These are phyloP conservation scores for Crotalus adamanteus DNA, from an alignment of 2,797 vertebrate genomes.

Conservation along the genomic window DNA sequence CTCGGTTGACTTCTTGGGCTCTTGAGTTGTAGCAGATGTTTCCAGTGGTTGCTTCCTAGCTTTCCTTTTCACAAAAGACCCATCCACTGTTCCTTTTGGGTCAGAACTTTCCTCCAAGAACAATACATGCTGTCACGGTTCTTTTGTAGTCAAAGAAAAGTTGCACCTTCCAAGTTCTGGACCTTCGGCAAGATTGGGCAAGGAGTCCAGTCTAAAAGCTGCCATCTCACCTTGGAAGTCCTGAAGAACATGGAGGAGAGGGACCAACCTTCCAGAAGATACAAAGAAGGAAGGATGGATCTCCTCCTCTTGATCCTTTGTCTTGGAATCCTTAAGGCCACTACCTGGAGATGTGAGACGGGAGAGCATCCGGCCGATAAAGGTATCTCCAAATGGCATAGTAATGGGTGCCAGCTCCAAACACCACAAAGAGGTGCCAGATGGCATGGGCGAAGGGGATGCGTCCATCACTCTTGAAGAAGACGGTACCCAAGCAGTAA, in stretches of 20 bases:
- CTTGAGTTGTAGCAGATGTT: neutral
- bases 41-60: fast-evolving
- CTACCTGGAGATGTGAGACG: slow-evolving; percentile 80
- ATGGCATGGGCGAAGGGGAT: slow-evolving; percentile 95
- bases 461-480: slow-evolving; percentile 94
- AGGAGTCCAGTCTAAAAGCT: neutral
- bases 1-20: neutral
- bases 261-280: fast-evolving
- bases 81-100: neutral
- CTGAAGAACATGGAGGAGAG: neutral
- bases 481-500: slow-evolving; percentile 91
- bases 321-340: neutral
- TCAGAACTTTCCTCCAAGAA: slow-evolving; percentile 50
- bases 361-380: slow-evolving; percentile 71
- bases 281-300: neutral
- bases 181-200: neutral
- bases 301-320: neutral
- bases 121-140: slow-evolving; percentile 8
- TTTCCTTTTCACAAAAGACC: neutral
- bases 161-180: slow-evolving; percentile 30
- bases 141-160: slow-evolving; percentile 1
- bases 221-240: neutral
- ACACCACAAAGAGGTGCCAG: slow-evolving; percentile 94
- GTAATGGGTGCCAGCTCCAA: slow-evolving; percentile 90
- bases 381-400: slow-evolving; percentile 97